Conservation (phyloP, 2,888 invertebrate species). For the Lasiommata megera region DNA sequence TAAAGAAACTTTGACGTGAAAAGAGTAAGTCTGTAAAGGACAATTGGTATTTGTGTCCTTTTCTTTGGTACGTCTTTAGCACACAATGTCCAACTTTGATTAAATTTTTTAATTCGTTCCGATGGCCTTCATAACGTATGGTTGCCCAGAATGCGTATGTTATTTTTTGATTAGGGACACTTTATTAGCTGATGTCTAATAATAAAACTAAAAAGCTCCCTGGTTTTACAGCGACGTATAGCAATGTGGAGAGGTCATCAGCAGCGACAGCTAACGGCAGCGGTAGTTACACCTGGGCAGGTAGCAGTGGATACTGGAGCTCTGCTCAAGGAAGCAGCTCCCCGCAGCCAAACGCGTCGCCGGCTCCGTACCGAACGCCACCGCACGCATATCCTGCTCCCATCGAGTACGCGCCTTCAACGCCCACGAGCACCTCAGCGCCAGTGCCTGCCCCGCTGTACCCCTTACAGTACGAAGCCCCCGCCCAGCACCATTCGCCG, state of each 20-base stretch:
- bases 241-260: conserved; percentile 60
- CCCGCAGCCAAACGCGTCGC: conserved; percentile 66
- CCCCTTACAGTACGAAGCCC: conserved; percentile 67
- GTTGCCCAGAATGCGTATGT: too few species aligned
- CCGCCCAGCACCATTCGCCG: conserved; percentile 68
- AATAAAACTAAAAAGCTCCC: too few species aligned
- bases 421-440: conserved; percentile 53
- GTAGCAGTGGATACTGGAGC: conserved; percentile 69
- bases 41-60: too few species aligned
- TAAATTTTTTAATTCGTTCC: too few species aligned
- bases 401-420: conserved; percentile 62
- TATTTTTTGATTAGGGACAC: too few species aligned
- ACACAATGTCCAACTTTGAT: too few species aligned
- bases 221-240: conserved; percentile 57
- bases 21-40: too few species aligned
- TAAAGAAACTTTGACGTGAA: too few species aligned
- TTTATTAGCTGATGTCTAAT: too few species aligned
- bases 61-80: too few species aligned
- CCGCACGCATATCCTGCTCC: conserved; percentile 72
- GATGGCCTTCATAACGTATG: too few species aligned
- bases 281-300: conserved; percentile 68
- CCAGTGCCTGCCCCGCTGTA: conserved; percentile 64
- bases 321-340: conserved; percentile 63
- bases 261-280: conserved; percentile 55
- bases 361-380: conserved; percentile 69